Percentiles rank a stretch among this genome's conserved stretches.
These are phyloP conservation scores for Trypoxylon attenuatum DNA, from an alignment of 2,888 invertebrate species.

Conservation along the genomic window DNA sequence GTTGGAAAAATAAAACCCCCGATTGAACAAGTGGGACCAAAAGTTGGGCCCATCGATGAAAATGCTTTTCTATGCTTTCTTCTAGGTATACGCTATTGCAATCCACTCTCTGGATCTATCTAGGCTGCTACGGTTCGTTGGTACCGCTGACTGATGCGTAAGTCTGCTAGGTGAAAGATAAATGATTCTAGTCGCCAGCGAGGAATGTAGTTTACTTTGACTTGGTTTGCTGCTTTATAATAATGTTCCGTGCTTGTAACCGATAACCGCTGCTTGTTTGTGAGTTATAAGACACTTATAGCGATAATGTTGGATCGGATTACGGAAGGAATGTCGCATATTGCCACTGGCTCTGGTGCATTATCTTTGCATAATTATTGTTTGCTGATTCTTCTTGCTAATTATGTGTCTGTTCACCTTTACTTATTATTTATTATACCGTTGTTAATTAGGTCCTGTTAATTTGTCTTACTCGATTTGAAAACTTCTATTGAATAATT, in stretches of 20 bases:
- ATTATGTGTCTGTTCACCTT: too few species aligned
- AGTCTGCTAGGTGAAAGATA: neutral
- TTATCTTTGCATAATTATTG: too few species aligned
- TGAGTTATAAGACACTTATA: neutral
- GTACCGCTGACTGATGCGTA: neutral
- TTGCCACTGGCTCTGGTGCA: too few species aligned
- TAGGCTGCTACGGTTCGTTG: neutral
- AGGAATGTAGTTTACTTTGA: neutral
- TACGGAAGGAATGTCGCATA: too few species aligned
- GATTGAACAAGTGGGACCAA: constrained; percentile 3
- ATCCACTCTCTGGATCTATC: neutral
- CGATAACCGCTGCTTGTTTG: too few species aligned
- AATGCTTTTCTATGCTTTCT: neutral
- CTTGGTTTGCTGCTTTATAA: neutral
- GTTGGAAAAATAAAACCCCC: neutral
- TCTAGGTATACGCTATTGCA: too few species aligned
- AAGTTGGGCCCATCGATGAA: neutral
- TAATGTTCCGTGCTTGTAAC: neutral
- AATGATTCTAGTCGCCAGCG: neutral
- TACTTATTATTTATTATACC: too few species aligned
- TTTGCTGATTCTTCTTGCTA: too few species aligned
- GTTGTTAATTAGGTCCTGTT: too few species aligned
- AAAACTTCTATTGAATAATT: too few species aligned
- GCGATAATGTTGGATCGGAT: neutral
- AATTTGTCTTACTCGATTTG: too few species aligned